Evolutionary conservation across 2,113 vertebrate species (phyloP), one percentile per base, ranked within the genome.

Genomic region (Vicugna pacos): DNA sequence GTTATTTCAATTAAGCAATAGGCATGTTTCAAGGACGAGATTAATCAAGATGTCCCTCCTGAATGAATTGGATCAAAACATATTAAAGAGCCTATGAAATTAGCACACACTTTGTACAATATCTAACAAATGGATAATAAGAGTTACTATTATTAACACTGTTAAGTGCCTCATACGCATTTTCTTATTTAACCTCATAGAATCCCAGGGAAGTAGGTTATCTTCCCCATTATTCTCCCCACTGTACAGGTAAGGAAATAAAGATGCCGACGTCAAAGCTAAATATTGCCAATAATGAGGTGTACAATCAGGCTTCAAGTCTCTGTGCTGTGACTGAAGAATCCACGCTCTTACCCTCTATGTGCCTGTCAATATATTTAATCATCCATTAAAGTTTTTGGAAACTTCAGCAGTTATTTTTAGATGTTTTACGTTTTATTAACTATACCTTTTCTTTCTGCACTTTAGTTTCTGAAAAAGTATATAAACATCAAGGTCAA

Each of bases 371-470:
- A 87, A n/a, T 58, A 83, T 80, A 13, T 56, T 77, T 64, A 88
- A 79, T 81, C 52, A 52, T 15, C 90, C 14, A 76, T 65, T 35
- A 62, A 72, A 64, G 7, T 94, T 46, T 56, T 81, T 19, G 83
- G 58, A 91, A 93, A 70, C 19, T 28, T 83, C 35, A 67, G 2
- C 54, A 72, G 85, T 65, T 80, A 80, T 11, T 75, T 84, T 92
- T 87, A 95, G 20, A 86, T 88, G 20, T 72, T 76, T 73, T 77
- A 93, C 81, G 32, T 82, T 81, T 46, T 4, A 79, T 48, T n/a
- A 70, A n/a, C 16, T 60, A 26, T 54, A 93, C 42, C 4, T 89
- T 85, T 94, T 91, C 24, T 60, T 75, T 52, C 24, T 69, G 30
- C 10, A 22, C 15, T 60, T 65, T 54, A 89, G 0, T 38, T 84